A percentile compares a stretch with the other conserved stretches of the same genome.
Conservation (phyloP, 1,140 invertebrate genomes). For the Bicyclus anynana region DNA sequence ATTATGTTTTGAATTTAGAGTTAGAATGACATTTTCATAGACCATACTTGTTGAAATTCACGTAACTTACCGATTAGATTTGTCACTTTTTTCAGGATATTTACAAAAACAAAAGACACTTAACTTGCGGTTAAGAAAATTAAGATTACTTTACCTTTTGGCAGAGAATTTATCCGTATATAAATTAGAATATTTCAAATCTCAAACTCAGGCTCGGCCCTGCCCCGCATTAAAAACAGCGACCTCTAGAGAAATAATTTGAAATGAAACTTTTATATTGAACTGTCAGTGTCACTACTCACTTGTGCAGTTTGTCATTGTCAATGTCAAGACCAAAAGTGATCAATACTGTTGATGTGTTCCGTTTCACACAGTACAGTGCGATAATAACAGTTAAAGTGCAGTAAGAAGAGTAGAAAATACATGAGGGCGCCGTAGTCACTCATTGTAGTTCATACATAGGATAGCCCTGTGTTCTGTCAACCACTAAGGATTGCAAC, state of each 20-base stretch:
- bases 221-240: conserved; percentile 6
- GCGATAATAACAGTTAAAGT: too few species aligned
- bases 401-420: too few species aligned
- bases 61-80: conserved; percentile 26
- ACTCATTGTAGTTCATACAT: too few species aligned
- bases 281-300: neutral
- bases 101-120: neutral
- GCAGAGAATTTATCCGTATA: neutral
- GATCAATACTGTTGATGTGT: too few species aligned
- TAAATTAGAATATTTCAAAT: neutral
- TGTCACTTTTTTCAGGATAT: neutral
- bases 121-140: neutral
- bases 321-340: too few species aligned
- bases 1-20: conserved; percentile 24
- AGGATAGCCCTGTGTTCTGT: too few species aligned
- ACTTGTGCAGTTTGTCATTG: too few species aligned
- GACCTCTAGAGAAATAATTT: conserved; percentile 28
- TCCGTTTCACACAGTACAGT: too few species aligned
- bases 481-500: too few species aligned
- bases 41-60: conserved; percentile 12
- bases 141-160: neutral
- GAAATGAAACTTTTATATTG: neutral
- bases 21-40: neutral
- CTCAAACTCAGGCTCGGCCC: neutral
- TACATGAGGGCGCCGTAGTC: too few species aligned